phyloP scores from a whole-genome alignment of 2,113 vertebrate species.

The Macaca nemestrina region DNA sequence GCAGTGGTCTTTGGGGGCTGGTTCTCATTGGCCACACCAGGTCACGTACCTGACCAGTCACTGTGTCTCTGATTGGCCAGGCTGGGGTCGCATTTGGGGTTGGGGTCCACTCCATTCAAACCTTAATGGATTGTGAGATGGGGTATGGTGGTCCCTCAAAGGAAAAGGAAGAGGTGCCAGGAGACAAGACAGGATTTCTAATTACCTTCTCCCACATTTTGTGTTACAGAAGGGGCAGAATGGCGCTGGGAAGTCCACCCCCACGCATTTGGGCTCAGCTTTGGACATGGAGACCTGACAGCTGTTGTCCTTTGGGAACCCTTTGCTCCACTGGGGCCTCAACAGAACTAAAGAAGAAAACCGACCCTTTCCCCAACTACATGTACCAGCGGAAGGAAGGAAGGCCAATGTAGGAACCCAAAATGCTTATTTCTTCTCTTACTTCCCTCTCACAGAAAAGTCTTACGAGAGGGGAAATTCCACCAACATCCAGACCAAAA shows the following conservation, averaged over 20 bases:
- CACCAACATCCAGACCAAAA: background rate
- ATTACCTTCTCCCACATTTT: background rate
- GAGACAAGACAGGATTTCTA: background rate
- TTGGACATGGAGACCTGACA: constrained; percentile 19
- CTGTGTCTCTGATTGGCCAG: background rate
- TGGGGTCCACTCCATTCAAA: background rate
- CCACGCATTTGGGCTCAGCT: background rate
- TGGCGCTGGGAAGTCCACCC: background rate
- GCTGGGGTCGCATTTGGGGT: background rate
- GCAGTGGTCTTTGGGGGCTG: too few species aligned
- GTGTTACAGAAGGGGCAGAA: constrained; percentile 11
- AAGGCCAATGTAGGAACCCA: background rate
- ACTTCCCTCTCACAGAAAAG: constrained; percentile 44
- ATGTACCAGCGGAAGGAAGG: background rate
- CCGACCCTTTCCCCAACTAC: background rate
- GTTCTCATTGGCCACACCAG: background rate
- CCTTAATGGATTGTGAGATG: background rate
- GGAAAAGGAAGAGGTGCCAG: background rate
- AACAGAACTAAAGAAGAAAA: background rate
- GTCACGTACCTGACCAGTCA: background rate
- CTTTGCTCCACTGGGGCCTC: background rate
- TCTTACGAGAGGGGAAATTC: constrained; percentile 48
- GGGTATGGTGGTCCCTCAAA: background rate
- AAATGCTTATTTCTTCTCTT: constrained; percentile 33
- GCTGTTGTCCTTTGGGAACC: background rate